Conservation (phyloP, 1,140 invertebrate genomes). For the Ostrea edulis region DNA sequence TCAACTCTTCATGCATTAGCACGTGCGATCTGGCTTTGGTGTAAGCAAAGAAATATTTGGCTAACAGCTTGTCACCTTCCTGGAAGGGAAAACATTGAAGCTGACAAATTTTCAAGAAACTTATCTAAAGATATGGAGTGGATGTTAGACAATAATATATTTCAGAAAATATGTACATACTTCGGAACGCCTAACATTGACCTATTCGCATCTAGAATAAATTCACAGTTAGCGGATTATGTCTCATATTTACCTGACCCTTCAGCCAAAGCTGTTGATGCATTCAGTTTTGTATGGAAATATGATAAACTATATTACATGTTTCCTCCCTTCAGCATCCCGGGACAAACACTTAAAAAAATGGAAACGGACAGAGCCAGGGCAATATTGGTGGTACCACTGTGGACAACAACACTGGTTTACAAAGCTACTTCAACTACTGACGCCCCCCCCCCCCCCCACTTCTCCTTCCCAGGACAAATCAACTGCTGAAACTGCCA, state of each 20-base stretch:
- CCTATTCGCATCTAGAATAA: conserved; percentile 55
- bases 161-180: background rate
- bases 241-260: conserved; percentile 50
- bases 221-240: conserved; percentile 40
- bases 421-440: background rate
- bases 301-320: background rate
- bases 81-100: conserved; percentile 3
- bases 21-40: conserved; percentile 32
- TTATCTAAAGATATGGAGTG: conserved; percentile 51
- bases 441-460: background rate
- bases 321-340: conserved; percentile 52
- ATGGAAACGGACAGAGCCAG: conserved; percentile 25
- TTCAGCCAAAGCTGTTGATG: conserved; percentile 41
- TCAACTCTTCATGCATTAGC: background rate
- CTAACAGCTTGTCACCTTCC: conserved; percentile 43
- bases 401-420: conserved; percentile 52
- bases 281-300: conserved; percentile 47
- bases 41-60: conserved; percentile 37
- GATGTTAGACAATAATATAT: conserved; percentile 23
- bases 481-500: background rate
- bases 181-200: conserved; percentile 39
- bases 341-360: conserved; percentile 40
- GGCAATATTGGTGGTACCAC: conserved; percentile 44
- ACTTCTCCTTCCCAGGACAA: background rate
- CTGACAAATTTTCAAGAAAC: conserved; percentile 32